Evolutionary conservation across 35 echinoderm and acorn worm genomes (phyloP).

Genomic region (Chiridota heheva): DNA sequence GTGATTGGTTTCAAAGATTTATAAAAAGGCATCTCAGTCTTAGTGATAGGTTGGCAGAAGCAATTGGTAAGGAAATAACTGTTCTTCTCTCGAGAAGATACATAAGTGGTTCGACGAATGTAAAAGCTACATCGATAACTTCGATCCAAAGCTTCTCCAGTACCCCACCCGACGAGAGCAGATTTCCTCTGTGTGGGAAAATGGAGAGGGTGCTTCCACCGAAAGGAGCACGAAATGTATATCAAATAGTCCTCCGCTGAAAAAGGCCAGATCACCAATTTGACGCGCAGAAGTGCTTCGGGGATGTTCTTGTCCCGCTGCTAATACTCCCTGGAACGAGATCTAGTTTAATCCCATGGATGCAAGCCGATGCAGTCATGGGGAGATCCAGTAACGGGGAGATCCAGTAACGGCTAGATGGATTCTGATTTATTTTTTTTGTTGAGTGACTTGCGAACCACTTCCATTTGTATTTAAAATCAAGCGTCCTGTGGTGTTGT

Average conservation of each 20-base stretch:
- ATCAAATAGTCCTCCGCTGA: not conserved
- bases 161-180: slow-evolving; percentile 15
- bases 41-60: slow-evolving; percentile 23
- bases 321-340: slow-evolving; percentile 2
- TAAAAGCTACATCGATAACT: not conserved
- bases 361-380: too few species aligned
- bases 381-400: too few species aligned
- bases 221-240: not conserved
- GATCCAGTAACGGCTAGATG: slow-evolving; percentile 65
- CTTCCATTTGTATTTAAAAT: slow-evolving; percentile 33
- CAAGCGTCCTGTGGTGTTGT: slow-evolving; percentile 42
- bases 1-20: slow-evolving; percentile 11
- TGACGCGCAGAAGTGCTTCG: not conserved
- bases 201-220: not conserved
- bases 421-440: slow-evolving; percentile 50
- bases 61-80: slow-evolving; percentile 3
- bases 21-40: slow-evolving; percentile 18
- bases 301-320: not conserved
- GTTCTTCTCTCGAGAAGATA: slow-evolving; percentile 5
- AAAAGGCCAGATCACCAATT: slow-evolving; percentile 9
- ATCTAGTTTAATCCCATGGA: slow-evolving; percentile 12
- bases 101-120: slow-evolving; percentile 16
- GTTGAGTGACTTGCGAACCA: slow-evolving; percentile 58
- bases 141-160: not conserved
- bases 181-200: slow-evolving; percentile 34